Evolutionary conservation across 2,888 invertebrate species (phyloP).

Genomic region (Portevinia maculata): DNA sequence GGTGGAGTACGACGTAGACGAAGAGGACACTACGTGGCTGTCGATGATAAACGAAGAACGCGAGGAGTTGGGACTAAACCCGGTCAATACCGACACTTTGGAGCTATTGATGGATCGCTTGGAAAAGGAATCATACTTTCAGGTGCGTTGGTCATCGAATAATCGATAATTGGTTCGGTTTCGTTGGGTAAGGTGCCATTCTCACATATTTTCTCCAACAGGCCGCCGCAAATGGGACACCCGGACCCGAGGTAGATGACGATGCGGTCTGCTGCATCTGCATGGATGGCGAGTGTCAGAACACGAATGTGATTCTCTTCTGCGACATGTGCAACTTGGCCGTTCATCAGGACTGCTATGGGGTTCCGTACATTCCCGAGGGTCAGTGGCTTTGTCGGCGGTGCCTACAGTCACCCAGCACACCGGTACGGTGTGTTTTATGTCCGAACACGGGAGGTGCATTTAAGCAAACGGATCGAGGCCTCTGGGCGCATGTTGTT

Average conservation of each 20-base stretch:
- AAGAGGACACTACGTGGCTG: slow-evolving; percentile 98
- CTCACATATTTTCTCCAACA: slow-evolving; percentile 75
- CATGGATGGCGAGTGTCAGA: slow-evolving; percentile 99
- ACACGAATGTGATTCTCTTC: slow-evolving; percentile 98
- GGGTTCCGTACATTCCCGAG: slow-evolving; percentile 96
- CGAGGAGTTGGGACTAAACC: slow-evolving; percentile 87
- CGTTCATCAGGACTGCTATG: slow-evolving; percentile 99
- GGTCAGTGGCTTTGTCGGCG: slow-evolving; percentile 99
- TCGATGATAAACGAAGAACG: slow-evolving; percentile 93
- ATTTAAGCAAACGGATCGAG: slow-evolving; percentile 97
- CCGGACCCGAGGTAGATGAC: slow-evolving; percentile 93
- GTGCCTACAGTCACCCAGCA: slow-evolving; percentile 97
- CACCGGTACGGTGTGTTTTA: slow-evolving; percentile 97
- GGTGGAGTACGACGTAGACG: slow-evolving; percentile 98
- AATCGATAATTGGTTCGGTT: slow-evolving; percentile 29
- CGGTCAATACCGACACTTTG: slow-evolving; percentile 94
- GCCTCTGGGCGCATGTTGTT: slow-evolving; percentile 99
- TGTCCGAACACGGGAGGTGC: slow-evolving; percentile 99
- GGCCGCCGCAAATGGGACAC: slow-evolving; percentile 88
- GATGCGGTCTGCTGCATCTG: slow-evolving; percentile 99
- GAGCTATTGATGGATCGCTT: slow-evolving; percentile 98
- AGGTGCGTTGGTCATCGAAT: slow-evolving; percentile 83
- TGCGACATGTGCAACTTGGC: slow-evolving; percentile 99
- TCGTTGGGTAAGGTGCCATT: not conserved
- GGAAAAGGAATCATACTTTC: slow-evolving; percentile 98